phyloP scores from a whole-genome alignment of 2,113 vertebrate genomes.

The Diglossa brunneiventris region DNA sequence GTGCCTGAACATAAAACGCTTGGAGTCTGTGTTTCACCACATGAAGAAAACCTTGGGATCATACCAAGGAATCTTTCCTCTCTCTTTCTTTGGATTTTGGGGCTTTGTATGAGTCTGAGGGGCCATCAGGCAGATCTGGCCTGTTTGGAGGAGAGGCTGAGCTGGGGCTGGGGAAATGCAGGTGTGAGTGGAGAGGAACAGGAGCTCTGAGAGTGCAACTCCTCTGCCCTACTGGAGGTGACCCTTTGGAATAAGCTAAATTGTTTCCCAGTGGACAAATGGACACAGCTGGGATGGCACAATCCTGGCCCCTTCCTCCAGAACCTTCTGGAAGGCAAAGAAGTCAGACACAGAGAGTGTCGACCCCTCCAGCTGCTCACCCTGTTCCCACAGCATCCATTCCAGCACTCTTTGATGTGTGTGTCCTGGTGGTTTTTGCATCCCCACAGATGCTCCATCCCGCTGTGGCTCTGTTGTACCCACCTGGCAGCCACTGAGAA shows the following conservation, averaged over 20 bases:
- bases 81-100: background rate
- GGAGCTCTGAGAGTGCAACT: background rate
- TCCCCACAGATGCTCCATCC: background rate
- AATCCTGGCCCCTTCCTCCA: background rate
- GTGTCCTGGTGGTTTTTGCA: background rate
- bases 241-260: background rate
- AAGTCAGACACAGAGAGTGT: background rate
- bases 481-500: background rate
- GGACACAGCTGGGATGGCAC: background rate
- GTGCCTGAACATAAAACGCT: accelerated
- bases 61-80: background rate
- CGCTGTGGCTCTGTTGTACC: background rate
- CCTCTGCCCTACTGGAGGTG: accelerated
- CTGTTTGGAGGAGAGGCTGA: background rate
- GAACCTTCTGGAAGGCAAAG: background rate
- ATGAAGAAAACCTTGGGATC: background rate
- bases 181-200: background rate
- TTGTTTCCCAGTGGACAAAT: background rate
- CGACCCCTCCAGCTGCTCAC: background rate
- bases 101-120: background rate
- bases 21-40: background rate
- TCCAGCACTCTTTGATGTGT: background rate
- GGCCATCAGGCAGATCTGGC: background rate
- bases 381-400: background rate
- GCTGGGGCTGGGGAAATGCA: background rate